Evolutionary conservation across 2,113 vertebrate genomes (phyloP), one percentile per base, ranked within the genome.

Genomic region (Ifrita kowaldi): DNA sequence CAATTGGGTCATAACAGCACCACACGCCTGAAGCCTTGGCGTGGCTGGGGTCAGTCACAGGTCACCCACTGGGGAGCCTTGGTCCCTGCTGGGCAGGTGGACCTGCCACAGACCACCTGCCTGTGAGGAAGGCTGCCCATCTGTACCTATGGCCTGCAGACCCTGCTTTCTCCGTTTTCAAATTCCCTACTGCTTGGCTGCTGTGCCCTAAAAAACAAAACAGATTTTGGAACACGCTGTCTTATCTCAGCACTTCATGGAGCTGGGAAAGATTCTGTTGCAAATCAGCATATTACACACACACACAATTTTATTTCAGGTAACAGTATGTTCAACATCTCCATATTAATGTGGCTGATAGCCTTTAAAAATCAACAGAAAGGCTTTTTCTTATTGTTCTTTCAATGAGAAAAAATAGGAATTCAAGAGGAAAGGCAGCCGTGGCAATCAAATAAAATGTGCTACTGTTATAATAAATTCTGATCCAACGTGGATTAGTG

Each of bases 401-500:
- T 91, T 80, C 73, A 84, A 32, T 65, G 28, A 85, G 9, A 42
- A 91, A 91, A 96, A 94, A 68, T 10, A 78, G 18, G 16, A 21
- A 79, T 62, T 73, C 68, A 44, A 21, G 52, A 63, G 14, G 37
- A 60, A 90, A 33, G 26, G 15, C 62, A 89, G 16, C 20, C 68
- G 74, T 67, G 46, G 21, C 83, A 93, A 76, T 37, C 30, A 69
- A 65, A 90, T 62, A 94, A 95, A 96, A 95, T 83, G 22, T 73
- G 52, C 16, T 68, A 50, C 37, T 86, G 10, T 75, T 93, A 37
- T 63, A 94, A 95, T 95, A 94, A 95, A 96, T 77, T 93, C 55
- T 87, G 47, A 97, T 83, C 47, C 52, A 93, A 18, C 88, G 90
- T 70, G 26, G 77, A 94, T 90, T 86, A 88, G 15, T 68, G 75